A percentile compares a stretch with the other conserved stretches of the same genome.
Evolutionary conservation across 1,140 invertebrate genomes (phyloP).

Genomic region (Drosophila ambigua): DNA sequence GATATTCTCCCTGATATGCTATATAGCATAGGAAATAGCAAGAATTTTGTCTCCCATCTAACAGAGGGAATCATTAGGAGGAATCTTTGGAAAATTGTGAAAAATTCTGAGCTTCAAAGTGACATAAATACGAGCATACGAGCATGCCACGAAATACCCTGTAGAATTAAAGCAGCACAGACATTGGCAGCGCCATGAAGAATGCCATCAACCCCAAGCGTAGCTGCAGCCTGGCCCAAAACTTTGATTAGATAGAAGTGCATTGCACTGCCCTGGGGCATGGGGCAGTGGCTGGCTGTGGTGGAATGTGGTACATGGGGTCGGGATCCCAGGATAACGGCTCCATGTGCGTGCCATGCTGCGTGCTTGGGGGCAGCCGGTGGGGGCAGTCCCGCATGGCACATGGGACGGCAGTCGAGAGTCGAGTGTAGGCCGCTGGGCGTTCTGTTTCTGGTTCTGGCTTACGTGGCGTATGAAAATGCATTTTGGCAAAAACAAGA

Average conservation of each 20-base stretch:
- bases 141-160: no score
- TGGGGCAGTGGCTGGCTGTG: constrained; percentile 19
- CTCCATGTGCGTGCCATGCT: background rate
- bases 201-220: constrained; percentile 12
- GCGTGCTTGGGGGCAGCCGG: constrained; percentile 10
- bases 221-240: constrained; percentile 17
- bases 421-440: no score
- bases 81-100: no score
- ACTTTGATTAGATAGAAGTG: constrained; percentile 76
- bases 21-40: no score
- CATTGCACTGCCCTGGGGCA: constrained; percentile 56
- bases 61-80: no score
- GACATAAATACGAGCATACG: no score
- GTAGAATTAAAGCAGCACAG: constrained; percentile 55
- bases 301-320: no score
- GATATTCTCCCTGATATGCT: no score
- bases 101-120: no score
- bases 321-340: no score
- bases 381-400: constrained; percentile 42
- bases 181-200: constrained; percentile 12
- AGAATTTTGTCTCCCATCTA: no score
- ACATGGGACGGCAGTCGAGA: constrained; percentile 38
- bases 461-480: constrained; percentile 79
- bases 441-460: constrained; percentile 14
- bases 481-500: constrained; percentile 81